Conservation (phyloP, 1,140 invertebrate species). For the Sesamia nonagrioides region DNA sequence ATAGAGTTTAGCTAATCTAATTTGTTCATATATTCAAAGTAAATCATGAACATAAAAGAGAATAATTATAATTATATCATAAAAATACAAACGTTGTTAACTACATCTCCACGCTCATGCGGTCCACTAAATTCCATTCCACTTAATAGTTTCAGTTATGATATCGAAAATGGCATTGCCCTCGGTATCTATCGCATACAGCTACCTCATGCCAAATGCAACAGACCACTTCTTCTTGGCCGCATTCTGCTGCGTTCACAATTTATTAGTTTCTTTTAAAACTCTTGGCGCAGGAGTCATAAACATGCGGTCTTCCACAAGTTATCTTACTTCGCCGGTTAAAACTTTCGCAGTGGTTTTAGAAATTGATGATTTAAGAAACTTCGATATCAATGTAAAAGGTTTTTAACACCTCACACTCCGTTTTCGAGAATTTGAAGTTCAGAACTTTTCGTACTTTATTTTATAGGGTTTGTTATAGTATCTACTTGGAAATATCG, state of each 20-base stretch:
- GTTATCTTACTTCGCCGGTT: conserved; percentile 19
- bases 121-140: background rate
- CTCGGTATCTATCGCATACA: conserved; percentile 2
- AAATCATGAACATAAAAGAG: too few relatives aligned
- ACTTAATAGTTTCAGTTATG: conserved; percentile 14
- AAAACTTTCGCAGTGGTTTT: conserved; percentile 1
- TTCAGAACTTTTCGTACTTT: background rate
- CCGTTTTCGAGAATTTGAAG: background rate
- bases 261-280: conserved; percentile 42
- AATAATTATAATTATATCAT: too few relatives aligned
- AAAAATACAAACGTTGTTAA: too few relatives aligned
- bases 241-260: conserved; percentile 9
- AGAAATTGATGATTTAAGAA: conserved; percentile 29
- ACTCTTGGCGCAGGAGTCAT: conserved; percentile 19
- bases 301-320: conserved; percentile 15
- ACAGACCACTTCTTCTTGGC: conserved; percentile 39
- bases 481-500: too few relatives aligned
- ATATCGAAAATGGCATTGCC: conserved; percentile 11
- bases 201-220: conserved; percentile 37
- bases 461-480: too few relatives aligned
- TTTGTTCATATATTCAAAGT: too few relatives aligned
- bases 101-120: background rate
- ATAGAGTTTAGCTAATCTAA: too few relatives aligned
- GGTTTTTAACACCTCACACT: background rate
- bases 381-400: background rate